phyloP scores from a whole-genome alignment of 2,888 invertebrate species.

The Pristionchus fissidentatus region DNA sequence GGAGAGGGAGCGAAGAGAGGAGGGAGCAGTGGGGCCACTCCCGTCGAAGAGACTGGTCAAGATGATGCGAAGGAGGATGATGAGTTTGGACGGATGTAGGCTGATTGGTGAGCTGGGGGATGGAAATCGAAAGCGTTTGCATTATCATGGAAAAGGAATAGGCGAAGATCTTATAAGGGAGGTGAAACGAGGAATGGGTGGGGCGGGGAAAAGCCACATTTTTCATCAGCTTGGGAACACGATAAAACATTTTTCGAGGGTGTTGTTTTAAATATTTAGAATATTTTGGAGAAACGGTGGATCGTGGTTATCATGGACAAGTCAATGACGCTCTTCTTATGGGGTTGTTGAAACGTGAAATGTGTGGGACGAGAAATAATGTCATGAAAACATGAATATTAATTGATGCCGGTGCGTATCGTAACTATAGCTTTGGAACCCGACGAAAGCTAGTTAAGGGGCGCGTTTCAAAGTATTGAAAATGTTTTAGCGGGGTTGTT shows the following conservation, averaged over 20 bases:
- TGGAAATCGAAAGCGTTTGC: not conserved
- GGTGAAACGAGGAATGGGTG: not conserved
- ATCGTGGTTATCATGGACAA: not conserved
- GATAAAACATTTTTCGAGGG: not conserved
- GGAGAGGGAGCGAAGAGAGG: not conserved
- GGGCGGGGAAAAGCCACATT: not conserved
- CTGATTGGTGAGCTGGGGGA: constrained; percentile 33
- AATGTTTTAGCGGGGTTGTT: too few relatives aligned
- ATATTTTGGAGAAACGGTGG: not conserved
- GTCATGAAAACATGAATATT: too few relatives aligned
- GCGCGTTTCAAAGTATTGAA: too few relatives aligned
- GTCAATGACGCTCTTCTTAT: too few relatives aligned
- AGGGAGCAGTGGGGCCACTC: constrained; percentile 18
- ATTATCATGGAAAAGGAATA: not conserved
- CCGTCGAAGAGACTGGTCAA: constrained; percentile 34
- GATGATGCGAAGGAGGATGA: constrained; percentile 46
- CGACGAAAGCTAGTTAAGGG: too few relatives aligned
- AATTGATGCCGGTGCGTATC: too few relatives aligned
- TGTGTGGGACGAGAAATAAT: too few relatives aligned
- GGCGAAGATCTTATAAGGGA: too few relatives aligned
- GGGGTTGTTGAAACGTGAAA: too few relatives aligned
- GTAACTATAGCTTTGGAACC: too few relatives aligned
- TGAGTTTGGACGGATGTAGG: constrained; percentile 44
- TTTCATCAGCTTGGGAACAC: too few relatives aligned
- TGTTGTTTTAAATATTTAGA: not conserved